Evolutionary conservation across 1,140 invertebrate genomes (phyloP).

Genomic region (Dendroctonus valens): DNA sequence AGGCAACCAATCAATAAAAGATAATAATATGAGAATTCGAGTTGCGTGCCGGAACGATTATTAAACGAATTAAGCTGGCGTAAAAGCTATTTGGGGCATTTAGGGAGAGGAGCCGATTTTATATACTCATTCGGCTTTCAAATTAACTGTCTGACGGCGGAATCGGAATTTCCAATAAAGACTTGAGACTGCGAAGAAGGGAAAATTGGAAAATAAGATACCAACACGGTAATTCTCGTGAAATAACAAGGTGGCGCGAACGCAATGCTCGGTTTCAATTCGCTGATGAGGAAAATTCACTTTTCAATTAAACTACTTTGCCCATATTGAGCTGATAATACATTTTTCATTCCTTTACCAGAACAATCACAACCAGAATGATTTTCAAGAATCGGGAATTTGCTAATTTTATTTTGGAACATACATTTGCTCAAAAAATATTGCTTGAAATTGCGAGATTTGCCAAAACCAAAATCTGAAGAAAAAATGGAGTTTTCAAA

Average conservation of each 20-base stretch:
- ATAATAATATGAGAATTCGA: constrained; percentile 34
- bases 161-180: constrained; percentile 37
- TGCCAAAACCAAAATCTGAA: no score
- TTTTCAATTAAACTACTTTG: no score
- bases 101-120: constrained; percentile 33
- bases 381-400: no score
- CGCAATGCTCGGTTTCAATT: no score
- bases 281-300: no score
- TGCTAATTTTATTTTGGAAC: no score
- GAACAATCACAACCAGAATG: no score
- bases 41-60: constrained; percentile 37
- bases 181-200: constrained; percentile 23
- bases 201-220: constrained; percentile 31
- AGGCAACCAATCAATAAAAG: constrained; percentile 31
- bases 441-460: no score
- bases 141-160: constrained; percentile 34
- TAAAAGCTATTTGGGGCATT: constrained; percentile 41
- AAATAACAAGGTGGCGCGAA: constrained; percentile 10
- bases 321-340: no score
- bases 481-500: no score
- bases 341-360: no score
- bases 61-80: constrained; percentile 39
- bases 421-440: no score
- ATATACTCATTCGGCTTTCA: constrained; percentile 36
- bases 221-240: constrained; percentile 9